Conservation (phyloP, 2,113 vertebrate species). For the Pardalotus punctatus region DNA sequence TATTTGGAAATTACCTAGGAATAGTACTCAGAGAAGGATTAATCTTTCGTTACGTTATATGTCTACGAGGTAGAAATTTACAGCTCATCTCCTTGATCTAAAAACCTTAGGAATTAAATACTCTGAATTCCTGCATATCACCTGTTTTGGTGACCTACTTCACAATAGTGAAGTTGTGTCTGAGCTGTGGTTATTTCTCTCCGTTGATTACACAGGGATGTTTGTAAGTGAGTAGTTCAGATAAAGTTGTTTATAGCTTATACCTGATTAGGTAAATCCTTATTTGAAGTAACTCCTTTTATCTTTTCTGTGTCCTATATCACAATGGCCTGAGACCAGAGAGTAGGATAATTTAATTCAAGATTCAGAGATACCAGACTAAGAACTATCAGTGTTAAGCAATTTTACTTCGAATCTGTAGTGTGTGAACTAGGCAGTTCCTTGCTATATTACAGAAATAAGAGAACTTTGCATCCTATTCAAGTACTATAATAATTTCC, state of each 20-base stretch:
- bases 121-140: background rate
- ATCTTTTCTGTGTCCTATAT: background rate
- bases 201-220: background rate
- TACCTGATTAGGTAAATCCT: background rate
- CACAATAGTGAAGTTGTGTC: background rate
- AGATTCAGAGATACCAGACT: background rate
- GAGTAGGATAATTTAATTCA: slow-evolving; percentile 7
- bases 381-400: background rate
- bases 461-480: background rate
- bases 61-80: background rate
- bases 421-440: background rate
- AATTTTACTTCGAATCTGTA: background rate
- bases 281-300: background rate
- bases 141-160: background rate
- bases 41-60: background rate
- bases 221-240: background rate
- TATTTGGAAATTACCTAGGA: background rate
- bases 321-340: background rate
- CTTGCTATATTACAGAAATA: background rate
- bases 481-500: background rate
- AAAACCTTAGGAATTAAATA: background rate
- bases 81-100: background rate
- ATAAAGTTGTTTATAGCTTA: slow-evolving; percentile 25
- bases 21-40: background rate
- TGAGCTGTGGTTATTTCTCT: background rate